Base-by-base conservation (phyloP, 1,140 invertebrate genomes). In the Tachypleus tridentatus region DNA sequence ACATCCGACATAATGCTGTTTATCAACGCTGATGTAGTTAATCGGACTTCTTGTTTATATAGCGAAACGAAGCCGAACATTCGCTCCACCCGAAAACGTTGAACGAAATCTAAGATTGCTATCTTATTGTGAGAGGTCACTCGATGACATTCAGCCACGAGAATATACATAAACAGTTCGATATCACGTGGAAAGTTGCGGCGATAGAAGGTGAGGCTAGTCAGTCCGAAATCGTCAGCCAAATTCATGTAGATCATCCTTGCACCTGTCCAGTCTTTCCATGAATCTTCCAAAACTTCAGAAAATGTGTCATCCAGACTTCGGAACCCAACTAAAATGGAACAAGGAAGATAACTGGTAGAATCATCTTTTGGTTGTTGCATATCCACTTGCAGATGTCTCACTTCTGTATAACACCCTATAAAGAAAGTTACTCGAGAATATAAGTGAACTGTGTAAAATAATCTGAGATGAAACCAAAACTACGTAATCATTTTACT, bases 181-280 rank as follows among this genome's bases (percentile, higher is more conserved):
- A 77, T 60, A 59, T 74, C 73, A 5, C 58, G 59, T 1, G 78
- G 77, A 4, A 73, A 71, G 29, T 77, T 68, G 11, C 79, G 70
- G 29, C 73, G 73, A 64, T 76, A 78, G 63, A 80, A 77, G 47
- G 73, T 73, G 6, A 80, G 76, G 61, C 75, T 70, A 5, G 71
- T 68, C 4, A 80, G 71, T 6, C 77, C 76, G 63, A 80, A 72
- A 9, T 78, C 75, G 58, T 77, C 72, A 0, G 77, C 74, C 1
- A 80, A 74, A 63, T 79, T 74, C 65, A 79, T 70, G 67, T 80
- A 80, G 48, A 80, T 74, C 61, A 76, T 71, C 5, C 79, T 68
- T 3, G 77, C 79, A n/a, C 78, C 78, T 4, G 78, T 80, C 79
- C 78, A 80, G 58, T 80, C 79, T 68, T 79, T 80, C 79, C 79